Conservation (phyloP, 2,113 vertebrate species). For the Cyprinodon tularosa region DNA sequence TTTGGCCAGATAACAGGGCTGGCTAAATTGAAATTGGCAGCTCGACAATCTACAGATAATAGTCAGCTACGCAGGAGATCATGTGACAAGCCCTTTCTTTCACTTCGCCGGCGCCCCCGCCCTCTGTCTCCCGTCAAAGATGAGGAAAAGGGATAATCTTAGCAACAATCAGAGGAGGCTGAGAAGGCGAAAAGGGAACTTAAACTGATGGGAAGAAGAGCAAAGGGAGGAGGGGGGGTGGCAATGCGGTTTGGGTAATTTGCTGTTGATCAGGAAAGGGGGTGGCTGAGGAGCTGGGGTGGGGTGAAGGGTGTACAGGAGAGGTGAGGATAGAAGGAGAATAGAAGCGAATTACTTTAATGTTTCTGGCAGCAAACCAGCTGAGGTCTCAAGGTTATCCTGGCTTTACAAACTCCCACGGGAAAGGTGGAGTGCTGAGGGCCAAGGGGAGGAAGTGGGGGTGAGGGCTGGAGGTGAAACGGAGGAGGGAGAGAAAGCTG, state of each 20-base stretch:
- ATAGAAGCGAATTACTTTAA: slow-evolving; percentile 80
- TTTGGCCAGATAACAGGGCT: slow-evolving; percentile 82
- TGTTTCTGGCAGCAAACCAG: slow-evolving; percentile 87
- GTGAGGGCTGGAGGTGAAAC: slow-evolving; percentile 64
- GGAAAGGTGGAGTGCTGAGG: slow-evolving; percentile 87
- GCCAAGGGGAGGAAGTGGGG: slow-evolving; percentile 42
- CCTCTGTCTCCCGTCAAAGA: slow-evolving; percentile 63
- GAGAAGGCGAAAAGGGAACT: slow-evolving; percentile 62
- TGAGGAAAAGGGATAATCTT: slow-evolving; percentile 76
- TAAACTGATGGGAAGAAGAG: slow-evolving; percentile 56
- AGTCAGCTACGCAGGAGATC: slow-evolving; percentile 74
- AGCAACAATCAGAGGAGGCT: slow-evolving; percentile 77
- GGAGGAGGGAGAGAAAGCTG: slow-evolving; percentile 69
- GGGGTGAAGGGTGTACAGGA: slow-evolving; percentile 55
- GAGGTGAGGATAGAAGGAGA: slow-evolving; percentile 70
- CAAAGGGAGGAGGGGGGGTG: slow-evolving; percentile 24
- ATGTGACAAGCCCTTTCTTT: slow-evolving; percentile 82
- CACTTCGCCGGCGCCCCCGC: slow-evolving; percentile 57
- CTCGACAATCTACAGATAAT: slow-evolving; percentile 80
- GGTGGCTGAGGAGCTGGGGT: slow-evolving; percentile 50
- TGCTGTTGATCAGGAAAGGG: slow-evolving; percentile 74
- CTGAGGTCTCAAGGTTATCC: slow-evolving; percentile 87
- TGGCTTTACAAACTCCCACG: slow-evolving; percentile 88
- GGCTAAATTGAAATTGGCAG: slow-evolving; percentile 85
- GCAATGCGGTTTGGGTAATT: slow-evolving; percentile 63